Conservation (phyloP, 2,888 invertebrate species). For the Pachydiplax longipennis region DNA sequence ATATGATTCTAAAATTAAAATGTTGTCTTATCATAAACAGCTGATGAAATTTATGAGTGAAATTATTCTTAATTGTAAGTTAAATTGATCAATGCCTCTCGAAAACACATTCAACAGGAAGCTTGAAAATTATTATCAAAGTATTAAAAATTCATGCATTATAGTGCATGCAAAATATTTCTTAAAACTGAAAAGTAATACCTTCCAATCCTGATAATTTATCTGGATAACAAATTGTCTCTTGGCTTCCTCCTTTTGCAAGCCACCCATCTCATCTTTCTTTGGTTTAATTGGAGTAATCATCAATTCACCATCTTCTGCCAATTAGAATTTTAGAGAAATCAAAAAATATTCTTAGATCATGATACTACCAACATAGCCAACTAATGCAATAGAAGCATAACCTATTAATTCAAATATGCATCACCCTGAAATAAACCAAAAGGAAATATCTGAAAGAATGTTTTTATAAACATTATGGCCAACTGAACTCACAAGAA, state of each 20-base stretch:
- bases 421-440: background rate
- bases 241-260: background rate
- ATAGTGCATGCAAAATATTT: background rate
- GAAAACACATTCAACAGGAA: no score
- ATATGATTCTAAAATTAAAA: no score
- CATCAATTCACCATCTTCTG: background rate
- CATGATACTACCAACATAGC: background rate
- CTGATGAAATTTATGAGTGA: no score
- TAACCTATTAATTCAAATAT: background rate
- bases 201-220: background rate
- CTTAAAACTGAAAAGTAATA: background rate
- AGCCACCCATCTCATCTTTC: background rate
- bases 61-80: no score
- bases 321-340: background rate
- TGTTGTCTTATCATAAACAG: no score
- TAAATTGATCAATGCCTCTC: no score
- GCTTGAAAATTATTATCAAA: no score
- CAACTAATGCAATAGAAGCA: no score
- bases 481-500: no score
- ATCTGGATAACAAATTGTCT: slow-evolving; percentile 19
- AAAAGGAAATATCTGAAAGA: no score
- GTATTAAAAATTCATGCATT: background rate
- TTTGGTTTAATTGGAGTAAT: background rate
- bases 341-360: background rate
- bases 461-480: no score